phyloP scores from a whole-genome alignment of 2,797 vertebrate species.

The Rhinoraja longicauda region DNA sequence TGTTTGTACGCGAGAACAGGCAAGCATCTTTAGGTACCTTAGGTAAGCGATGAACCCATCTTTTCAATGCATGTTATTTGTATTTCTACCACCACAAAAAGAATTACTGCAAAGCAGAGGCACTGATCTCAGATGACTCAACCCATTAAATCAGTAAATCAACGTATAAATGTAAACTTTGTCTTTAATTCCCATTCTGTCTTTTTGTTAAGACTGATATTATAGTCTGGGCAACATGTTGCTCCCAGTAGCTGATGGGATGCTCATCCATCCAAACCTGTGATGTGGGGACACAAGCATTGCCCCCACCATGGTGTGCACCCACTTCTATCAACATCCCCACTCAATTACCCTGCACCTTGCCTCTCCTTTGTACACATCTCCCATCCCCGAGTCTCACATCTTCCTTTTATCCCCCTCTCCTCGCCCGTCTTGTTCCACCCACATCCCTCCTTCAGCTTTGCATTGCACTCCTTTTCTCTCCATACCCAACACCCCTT shows the following conservation, averaged over 20 bases:
- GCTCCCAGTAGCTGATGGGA: neutral
- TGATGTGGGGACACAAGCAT: too few relatives aligned
- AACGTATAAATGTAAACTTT: neutral
- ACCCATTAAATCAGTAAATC: neutral
- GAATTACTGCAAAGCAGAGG: neutral
- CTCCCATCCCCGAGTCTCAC: too few relatives aligned
- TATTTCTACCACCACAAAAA: neutral
- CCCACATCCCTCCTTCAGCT: too few relatives aligned
- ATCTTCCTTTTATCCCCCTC: too few relatives aligned
- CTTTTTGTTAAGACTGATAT: neutral
- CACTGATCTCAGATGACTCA: neutral
- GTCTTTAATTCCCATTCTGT: neutral
- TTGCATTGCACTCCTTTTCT: too few relatives aligned
- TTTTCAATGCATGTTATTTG: neutral
- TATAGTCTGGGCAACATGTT: neutral
- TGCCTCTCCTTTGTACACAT: too few relatives aligned
- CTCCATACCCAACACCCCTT: too few relatives aligned
- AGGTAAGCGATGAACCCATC: neutral
- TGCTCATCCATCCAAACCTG: neutral
- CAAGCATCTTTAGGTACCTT: neutral
- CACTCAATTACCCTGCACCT: too few relatives aligned
- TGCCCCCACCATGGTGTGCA: too few relatives aligned
- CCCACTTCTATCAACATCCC: too few relatives aligned
- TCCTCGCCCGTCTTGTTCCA: too few relatives aligned
- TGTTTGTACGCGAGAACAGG: too few relatives aligned